Conservation (phyloP, 1,140 invertebrate genomes). For the Drosophila watanabei region DNA sequence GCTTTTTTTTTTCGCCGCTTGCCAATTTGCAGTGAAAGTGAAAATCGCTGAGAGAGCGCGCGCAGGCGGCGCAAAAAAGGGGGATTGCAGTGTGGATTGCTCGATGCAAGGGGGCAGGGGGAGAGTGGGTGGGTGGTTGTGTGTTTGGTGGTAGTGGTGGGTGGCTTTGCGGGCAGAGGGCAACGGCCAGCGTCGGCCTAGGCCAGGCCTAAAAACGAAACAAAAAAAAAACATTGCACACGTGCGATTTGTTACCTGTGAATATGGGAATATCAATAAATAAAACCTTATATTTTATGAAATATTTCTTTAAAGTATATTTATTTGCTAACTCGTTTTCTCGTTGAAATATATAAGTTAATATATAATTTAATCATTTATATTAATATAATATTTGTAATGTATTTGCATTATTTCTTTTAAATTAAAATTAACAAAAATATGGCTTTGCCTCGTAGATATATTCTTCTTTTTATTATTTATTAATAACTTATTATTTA, state of each 20-base stretch:
- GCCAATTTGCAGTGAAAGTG: conserved; percentile 57
- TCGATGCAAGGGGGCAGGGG: conserved; percentile 1
- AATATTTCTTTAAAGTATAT: background rate
- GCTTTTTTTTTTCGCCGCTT: conserved; percentile 32
- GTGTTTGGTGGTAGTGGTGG: conserved; percentile 6
- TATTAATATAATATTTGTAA: too few relatives aligned
- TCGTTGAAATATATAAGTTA: too few relatives aligned
- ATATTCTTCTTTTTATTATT: background rate
- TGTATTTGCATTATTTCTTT: too few relatives aligned
- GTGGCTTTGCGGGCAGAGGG: conserved; percentile 20
- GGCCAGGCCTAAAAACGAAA: conserved; percentile 23
- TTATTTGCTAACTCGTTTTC: background rate
- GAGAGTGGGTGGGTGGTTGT: background rate
- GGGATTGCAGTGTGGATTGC: background rate
- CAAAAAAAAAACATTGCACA: conserved; percentile 3
- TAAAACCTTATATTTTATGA: background rate
- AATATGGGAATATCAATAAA: background rate
- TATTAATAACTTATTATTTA: background rate
- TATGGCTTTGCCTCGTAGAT: background rate
- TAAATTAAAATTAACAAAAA: background rate
- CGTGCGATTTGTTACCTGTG: conserved; percentile 20
- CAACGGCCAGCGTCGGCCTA: conserved; percentile 36
- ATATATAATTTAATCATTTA: too few relatives aligned
- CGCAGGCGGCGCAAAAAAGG: conserved; percentile 2
- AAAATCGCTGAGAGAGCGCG: conserved; percentile 31